Conservation (phyloP, 2,888 invertebrate species). For the Habroteleia sp. region DNA sequence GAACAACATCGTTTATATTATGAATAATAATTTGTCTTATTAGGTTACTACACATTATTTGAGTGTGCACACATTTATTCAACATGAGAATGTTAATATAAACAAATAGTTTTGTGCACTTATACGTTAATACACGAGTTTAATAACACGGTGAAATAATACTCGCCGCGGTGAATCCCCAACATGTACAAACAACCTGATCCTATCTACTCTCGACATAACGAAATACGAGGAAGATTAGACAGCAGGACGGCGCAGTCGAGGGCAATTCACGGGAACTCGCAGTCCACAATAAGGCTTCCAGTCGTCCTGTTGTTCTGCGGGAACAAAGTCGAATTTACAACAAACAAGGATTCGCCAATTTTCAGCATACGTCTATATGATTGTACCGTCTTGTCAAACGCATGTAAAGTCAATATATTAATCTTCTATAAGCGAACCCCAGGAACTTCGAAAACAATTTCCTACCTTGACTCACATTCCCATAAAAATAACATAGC, state of each 20-base stretch:
- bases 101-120: slow-evolving; percentile 39
- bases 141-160: slow-evolving; percentile 63
- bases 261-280: slow-evolving; percentile 64
- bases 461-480: no score
- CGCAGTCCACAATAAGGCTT: slow-evolving; percentile 64
- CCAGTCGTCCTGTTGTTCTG: slow-evolving; percentile 62
- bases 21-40: slow-evolving; percentile 19
- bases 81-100: slow-evolving; percentile 23
- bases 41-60: slow-evolving; percentile 1
- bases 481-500: no score
- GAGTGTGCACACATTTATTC: slow-evolving; percentile 25
- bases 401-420: no score
- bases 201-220: slow-evolving; percentile 62
- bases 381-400: slow-evolving; percentile 2
- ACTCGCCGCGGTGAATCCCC: slow-evolving; percentile 63
- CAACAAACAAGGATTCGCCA: slow-evolving; percentile 41
- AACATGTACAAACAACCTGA: slow-evolving; percentile 65
- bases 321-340: slow-evolving; percentile 54
- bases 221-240: slow-evolving; percentile 65
- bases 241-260: slow-evolving; percentile 56
- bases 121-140: slow-evolving; percentile 57
- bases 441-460: no score
- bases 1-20: no score
- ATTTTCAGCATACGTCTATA: slow-evolving; percentile 28
- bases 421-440: no score